Evolutionary conservation across 2,797 vertebrate genomes (phyloP), one percentile per base, ranked within the genome.

Genomic region (Enteromius argenteus): DNA sequence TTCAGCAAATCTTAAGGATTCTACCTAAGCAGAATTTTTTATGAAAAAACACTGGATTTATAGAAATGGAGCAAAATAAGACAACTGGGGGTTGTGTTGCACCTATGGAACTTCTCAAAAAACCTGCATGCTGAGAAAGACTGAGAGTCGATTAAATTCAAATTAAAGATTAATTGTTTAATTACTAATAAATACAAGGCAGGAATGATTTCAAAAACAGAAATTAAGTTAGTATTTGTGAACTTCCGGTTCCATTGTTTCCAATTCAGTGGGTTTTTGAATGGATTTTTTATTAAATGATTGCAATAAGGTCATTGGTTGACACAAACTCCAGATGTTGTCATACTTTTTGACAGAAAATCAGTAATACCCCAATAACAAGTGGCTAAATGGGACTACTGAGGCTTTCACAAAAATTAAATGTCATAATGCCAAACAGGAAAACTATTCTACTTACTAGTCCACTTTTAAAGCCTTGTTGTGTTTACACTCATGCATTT

Each of bases 11-110:
- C 23, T 64, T 64, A 64, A 4, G 53, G 42, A 35, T 32, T 81
- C 11, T 9, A 62, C 37, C 23, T 35, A 44, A 66, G 62, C 58
- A 32, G 3, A 30, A 19, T 46, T 64, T 77, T 14, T 62, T 1
- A 77, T 5, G 56, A 62, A n/a, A 71, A 32, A 81, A 46, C 67
- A 72, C 53, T 4, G 15, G 49, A 42, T 80, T 69, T 42, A 56
- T 15, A 53, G 32, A 5, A 39, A 39, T 15, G 8, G 5, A 71
- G 14, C 49, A 42, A 62, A 56, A 13, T 19, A 69, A 39, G 4
- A 53, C 44, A 27, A 30, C 4, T 17, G 4, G 37, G n/a, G 56
- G 5, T 39, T 58, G 19, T 15, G 51, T 56, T 56, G 51, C 19
- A 23, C 32, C 11, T 21, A 21, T 35, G n/a, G 4, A n/a, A 60